Percentiles rank a stretch among this genome's conserved stretches.
Conservation (phyloP, 2,797 vertebrate genomes). For the Ceyx erithaca region DNA sequence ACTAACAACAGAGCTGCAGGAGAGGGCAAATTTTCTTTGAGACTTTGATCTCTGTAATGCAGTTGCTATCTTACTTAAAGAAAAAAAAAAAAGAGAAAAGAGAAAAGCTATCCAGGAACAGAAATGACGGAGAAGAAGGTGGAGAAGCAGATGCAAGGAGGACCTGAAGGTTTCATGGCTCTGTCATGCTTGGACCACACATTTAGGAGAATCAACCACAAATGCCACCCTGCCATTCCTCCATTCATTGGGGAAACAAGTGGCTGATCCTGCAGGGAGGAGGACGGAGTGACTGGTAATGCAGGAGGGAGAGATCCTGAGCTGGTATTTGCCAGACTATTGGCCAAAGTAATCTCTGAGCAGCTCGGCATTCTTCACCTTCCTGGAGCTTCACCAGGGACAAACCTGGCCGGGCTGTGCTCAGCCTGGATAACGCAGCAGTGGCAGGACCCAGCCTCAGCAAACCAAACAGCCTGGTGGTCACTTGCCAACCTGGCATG, state of each 20-base stretch:
- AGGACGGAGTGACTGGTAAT: neutral
- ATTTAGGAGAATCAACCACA: neutral
- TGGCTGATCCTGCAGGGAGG: neutral
- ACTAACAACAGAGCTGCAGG: neutral
- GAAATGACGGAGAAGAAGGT: neutral
- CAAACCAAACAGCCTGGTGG: neutral
- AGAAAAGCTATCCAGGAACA: neutral
- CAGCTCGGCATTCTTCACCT: conserved; percentile 37
- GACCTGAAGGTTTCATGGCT: neutral
- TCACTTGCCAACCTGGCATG: neutral
- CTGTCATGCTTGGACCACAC: neutral
- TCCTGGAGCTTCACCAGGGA: neutral
- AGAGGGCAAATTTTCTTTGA: neutral
- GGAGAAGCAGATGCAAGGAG: neutral
- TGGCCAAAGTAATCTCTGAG: neutral
- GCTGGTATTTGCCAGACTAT: conserved; percentile 7
- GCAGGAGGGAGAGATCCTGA: neutral
- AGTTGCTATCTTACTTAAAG: neutral
- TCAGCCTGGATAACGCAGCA: neutral
- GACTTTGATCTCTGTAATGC: neutral
- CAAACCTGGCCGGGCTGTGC: neutral
- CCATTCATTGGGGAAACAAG: neutral
- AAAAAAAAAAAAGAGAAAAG: neutral
- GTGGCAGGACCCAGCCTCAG: neutral
- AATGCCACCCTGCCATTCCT: neutral